Percentiles rank a stretch among this genome's conserved stretches.
Conservation (phyloP, 2,888 invertebrate species). For the Halictus quadricinctus region DNA sequence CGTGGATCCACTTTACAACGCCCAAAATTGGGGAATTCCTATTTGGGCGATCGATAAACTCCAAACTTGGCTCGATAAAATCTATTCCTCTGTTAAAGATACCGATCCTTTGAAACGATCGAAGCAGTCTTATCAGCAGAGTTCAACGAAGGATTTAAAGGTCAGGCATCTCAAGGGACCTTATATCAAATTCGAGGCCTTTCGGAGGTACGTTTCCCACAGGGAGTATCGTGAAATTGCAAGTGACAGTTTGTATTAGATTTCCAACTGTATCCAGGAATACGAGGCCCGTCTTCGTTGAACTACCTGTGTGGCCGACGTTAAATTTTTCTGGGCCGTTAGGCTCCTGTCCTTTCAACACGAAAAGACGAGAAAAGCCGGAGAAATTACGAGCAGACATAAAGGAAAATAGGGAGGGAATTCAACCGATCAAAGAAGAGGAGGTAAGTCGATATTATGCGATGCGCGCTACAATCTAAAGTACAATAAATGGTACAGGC, state of each 20-base stretch:
- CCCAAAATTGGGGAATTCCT: slow-evolving; percentile 83
- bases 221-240: neutral
- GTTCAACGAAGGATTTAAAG: slow-evolving; percentile 78
- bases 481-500: neutral
- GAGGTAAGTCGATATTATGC: slow-evolving; percentile 69
- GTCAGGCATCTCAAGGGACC: slow-evolving; percentile 86
- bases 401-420: slow-evolving; percentile 76
- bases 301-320: slow-evolving; percentile 86
- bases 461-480: neutral
- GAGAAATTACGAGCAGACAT: slow-evolving; percentile 72
- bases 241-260: neutral
- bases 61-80: slow-evolving; percentile 85
- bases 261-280: slow-evolving; percentile 77
- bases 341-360: slow-evolving; percentile 81
- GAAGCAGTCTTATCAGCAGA: slow-evolving; percentile 63
- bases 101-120: slow-evolving; percentile 67
- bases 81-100: slow-evolving; percentile 84
- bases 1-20: slow-evolving; percentile 84
- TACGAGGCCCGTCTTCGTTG: slow-evolving; percentile 86
- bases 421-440: slow-evolving; percentile 70
- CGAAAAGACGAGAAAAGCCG: slow-evolving; percentile 72
- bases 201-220: slow-evolving; percentile 84
- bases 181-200: slow-evolving; percentile 89
- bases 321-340: slow-evolving; percentile 82
- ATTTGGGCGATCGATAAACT: slow-evolving; percentile 84